Conservation (phyloP, 1,140 invertebrate genomes). For the Scaptomyza montana region DNA sequence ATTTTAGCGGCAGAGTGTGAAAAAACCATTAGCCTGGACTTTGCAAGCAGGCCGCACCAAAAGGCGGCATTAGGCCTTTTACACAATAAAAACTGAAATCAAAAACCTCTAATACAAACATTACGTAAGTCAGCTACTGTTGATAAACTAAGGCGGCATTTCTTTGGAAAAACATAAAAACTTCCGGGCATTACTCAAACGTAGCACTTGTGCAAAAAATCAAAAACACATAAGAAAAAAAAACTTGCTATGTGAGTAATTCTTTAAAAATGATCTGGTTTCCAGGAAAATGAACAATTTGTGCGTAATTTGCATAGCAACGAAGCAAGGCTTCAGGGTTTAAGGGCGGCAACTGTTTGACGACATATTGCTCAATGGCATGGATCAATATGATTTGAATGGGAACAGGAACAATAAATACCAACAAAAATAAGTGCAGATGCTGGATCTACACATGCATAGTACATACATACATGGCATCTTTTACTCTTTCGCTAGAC, state of each 20-base stretch:
- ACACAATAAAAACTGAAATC: constrained; percentile 70
- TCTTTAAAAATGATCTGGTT: constrained; percentile 35
- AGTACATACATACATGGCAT: not conserved
- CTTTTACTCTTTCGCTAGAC: constrained; percentile 62
- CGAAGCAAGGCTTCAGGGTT: constrained; percentile 28
- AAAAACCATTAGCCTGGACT: constrained; percentile 66
- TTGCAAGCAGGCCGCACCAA: constrained; percentile 27
- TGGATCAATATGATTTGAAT: constrained; percentile 61
- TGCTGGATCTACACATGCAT: constrained; percentile 11
- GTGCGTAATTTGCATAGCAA: constrained; percentile 72
- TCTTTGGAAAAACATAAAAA: constrained; percentile 71
- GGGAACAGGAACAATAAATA: constrained; percentile 18
- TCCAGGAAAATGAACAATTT: constrained; percentile 79
- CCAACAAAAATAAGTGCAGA: constrained; percentile 39
- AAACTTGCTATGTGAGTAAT: constrained; percentile 18
- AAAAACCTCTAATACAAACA: constrained; percentile 72
- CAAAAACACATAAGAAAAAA: constrained; percentile 5
- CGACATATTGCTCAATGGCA: constrained; percentile 79
- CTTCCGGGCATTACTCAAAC: constrained; percentile 41
- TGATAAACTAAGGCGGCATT: constrained; percentile 40
- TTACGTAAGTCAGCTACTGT: constrained; percentile 74
- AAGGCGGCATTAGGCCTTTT: no score
- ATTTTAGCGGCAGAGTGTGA: constrained; percentile 79
- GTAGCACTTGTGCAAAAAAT: constrained; percentile 63
- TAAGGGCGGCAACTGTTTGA: constrained; percentile 79